Evolutionary conservation across 2,888 invertebrate species (phyloP), one percentile per base, ranked within the genome.

Genomic region (Melangyna quadrimaculata): DNA sequence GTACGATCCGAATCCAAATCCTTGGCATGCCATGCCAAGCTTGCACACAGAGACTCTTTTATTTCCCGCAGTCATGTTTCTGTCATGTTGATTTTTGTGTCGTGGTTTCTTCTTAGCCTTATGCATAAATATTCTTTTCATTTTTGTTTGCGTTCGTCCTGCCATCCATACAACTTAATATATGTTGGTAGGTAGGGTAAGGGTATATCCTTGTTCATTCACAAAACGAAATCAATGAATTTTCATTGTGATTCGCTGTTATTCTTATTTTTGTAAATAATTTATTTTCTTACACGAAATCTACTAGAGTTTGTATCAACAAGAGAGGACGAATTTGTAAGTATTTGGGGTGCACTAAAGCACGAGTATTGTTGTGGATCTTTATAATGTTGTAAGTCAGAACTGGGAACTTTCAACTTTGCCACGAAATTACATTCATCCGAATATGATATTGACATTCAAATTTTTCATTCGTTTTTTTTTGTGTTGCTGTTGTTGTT

Each of bases 221-320:
- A 75, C n/a, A 67, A 40, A 84, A 79, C 80, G 72, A 86, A 86
- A 86, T 86, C 81, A 86, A 86, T 86, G 73, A 77, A 81, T 81
- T 86, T 80, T 55, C 75, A 72, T 77, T 79, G 74, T 75, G 67
- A 71, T 73, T 78, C n/a, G 27, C 35, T 37, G 3, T 3, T 70
- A 45, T 59, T 72, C 17, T 51, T 69, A 17, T 63, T 63, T 32
- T 51, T 51, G 22, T 19, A 27, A 63, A 19, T n/a, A n/a, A n/a
- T n/a, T n/a, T n/a, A n/a, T 48, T 45, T 29, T 19, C 7, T 8
- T 14, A 29, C 63, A 65, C 45, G 14, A 45, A 35, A n/a, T 55
- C 10, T 37, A 17, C 10, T 37, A 17, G 9, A 10, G 14, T 19
- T 10, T 19, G n/a, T 45, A 40, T 40, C 40, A 63, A 29, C 37